A percentile compares a stretch with the other conserved stretches of the same genome.
Conservation (phyloP, 2,113 vertebrate genomes). For the Oryzias curvinotus region DNA sequence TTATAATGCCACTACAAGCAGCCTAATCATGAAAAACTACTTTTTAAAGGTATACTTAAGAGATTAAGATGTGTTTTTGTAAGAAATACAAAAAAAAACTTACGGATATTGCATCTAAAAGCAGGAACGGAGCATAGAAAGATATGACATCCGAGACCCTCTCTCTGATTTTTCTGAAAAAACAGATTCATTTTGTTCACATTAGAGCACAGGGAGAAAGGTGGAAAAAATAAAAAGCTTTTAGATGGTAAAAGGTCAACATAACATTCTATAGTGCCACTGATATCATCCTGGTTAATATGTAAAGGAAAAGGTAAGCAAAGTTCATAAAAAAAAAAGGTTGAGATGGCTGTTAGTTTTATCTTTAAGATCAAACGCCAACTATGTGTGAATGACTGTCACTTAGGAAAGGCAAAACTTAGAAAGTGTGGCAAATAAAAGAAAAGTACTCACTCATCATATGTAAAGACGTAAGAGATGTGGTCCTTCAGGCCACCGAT, state of each 20-base stretch:
- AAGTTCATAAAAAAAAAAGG: slow-evolving; percentile 28
- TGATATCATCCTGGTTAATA: slow-evolving; percentile 16
- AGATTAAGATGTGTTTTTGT: not conserved
- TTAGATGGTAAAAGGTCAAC: not conserved
- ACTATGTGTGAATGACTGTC: not conserved
- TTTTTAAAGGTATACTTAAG: not conserved
- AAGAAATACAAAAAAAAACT: slow-evolving; percentile 14
- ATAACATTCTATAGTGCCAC: not conserved
- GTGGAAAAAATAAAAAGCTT: not conserved
- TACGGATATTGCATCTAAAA: slow-evolving; percentile 67
- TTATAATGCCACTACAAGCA: slow-evolving; percentile 72
- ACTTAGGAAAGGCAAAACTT: not conserved
- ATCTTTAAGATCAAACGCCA: not conserved
- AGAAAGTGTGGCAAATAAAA: not conserved
- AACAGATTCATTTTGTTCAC: not conserved
- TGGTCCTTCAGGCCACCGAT: slow-evolving; percentile 76
- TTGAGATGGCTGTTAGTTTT: not conserved
- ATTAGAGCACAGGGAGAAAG: not conserved
- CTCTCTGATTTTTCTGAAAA: slow-evolving; percentile 66
- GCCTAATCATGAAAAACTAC: slow-evolving; percentile 55
- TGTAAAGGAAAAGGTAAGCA: slow-evolving; percentile 3
- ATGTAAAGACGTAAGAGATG: slow-evolving; percentile 83
- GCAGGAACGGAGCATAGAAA: slow-evolving; percentile 66
- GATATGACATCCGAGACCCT: slow-evolving; percentile 58
- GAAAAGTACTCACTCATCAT: slow-evolving; percentile 80